phyloP scores from a whole-genome alignment of 2,113 vertebrate genomes.

The Limnothrissa miodon region DNA sequence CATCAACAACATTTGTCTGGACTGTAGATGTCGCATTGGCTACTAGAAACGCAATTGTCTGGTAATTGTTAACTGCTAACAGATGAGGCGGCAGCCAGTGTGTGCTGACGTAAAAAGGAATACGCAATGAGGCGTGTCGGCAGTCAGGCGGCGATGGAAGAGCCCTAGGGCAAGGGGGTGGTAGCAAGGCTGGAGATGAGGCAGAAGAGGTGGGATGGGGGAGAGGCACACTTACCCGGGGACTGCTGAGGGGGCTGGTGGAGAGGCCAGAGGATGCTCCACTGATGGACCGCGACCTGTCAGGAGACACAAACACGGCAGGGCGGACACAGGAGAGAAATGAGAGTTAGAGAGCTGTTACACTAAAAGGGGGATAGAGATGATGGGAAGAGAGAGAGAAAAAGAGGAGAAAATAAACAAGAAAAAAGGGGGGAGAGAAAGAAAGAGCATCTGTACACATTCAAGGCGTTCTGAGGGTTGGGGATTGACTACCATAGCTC shows the following conservation, averaged over 20 bases:
- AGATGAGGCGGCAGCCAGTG: not conserved
- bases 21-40: not conserved
- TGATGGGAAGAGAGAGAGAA: not conserved
- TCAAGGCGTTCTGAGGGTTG: not conserved
- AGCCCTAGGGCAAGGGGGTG: slow-evolving; percentile 29
- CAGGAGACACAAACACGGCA: slow-evolving; percentile 50
- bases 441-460: not conserved
- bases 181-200: slow-evolving; percentile 50
- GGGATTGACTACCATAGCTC: not conserved
- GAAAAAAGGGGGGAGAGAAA: not conserved
- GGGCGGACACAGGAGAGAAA: not conserved
- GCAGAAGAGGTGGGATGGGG: slow-evolving; percentile 70
- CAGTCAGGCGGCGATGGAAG: not conserved
- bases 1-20: not conserved
- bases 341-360: not conserved
- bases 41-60: not conserved
- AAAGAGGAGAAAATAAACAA: not conserved
- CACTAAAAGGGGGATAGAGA: not conserved
- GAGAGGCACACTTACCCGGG: slow-evolving; percentile 83
- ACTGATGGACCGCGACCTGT: slow-evolving; percentile 95
- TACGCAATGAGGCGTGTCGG: slow-evolving; percentile 30
- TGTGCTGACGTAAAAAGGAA: slow-evolving; percentile 34
- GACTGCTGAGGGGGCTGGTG: slow-evolving; percentile 97
- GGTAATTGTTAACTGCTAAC: not conserved
- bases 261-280: slow-evolving; percentile 95